Conservation (phyloP, 2,113 vertebrate species). For the Neolamprologus kungweensis region DNA sequence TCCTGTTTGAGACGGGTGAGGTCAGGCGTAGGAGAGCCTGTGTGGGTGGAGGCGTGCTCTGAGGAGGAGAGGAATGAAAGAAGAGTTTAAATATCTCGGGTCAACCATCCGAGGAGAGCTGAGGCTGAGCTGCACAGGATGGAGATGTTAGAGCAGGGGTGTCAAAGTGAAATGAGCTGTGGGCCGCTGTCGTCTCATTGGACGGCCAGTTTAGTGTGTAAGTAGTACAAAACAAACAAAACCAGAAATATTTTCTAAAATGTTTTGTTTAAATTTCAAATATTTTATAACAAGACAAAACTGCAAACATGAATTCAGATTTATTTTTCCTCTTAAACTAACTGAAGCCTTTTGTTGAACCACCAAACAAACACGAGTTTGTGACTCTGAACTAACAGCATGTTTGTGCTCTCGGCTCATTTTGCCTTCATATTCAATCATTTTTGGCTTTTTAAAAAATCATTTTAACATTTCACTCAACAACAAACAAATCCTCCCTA, state of each 20-base stretch:
- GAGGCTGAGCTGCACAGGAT: neutral
- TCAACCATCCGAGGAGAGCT: neutral
- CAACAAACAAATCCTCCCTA: neutral
- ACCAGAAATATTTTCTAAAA: neutral
- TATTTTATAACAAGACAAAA: rapidly evolving
- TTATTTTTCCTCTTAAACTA: neutral
- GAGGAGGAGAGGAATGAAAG: neutral
- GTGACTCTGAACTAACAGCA: neutral
- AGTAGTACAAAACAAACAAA: neutral
- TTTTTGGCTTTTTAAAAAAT: neutral
- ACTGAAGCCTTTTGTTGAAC: neutral
- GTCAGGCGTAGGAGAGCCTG: neutral
- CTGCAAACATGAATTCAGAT: rapidly evolving
- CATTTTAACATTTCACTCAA: neutral
- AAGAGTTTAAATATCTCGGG: neutral
- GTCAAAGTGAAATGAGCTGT: rapidly evolving
- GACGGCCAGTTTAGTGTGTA: rapidly evolving
- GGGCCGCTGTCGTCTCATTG: neutral
- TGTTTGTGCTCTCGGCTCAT: neutral
- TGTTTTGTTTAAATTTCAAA: neutral
- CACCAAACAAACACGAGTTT: neutral
- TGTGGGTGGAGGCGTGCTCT: neutral
- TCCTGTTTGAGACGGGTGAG: rapidly evolving
- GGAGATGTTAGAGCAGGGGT: rapidly evolving
- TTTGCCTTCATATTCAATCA: neutral